These are phyloP conservation scores for Steatornis caripensis DNA, from an alignment of 2,113 vertebrate species.

Conservation along the genomic window DNA sequence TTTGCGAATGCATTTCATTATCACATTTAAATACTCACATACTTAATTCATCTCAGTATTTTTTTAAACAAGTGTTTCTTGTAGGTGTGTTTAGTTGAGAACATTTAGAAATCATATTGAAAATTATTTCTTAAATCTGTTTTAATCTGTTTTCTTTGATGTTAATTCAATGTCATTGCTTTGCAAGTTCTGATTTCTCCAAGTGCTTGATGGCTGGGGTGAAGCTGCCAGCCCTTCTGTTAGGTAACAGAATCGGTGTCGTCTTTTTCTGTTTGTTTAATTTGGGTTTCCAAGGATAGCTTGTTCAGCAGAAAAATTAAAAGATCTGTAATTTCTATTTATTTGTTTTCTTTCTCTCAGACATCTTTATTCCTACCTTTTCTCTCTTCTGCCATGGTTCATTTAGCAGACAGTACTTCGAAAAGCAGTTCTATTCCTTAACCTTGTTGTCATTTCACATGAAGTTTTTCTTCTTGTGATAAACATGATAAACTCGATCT, in stretches of 20 bases:
- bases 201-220: background rate
- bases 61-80: background rate
- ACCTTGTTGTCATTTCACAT: background rate
- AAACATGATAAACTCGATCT: rapidly evolving
- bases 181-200: background rate
- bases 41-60: background rate
- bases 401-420: background rate
- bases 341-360: background rate
- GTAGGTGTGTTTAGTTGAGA: background rate
- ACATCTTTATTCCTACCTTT: background rate
- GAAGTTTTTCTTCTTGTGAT: background rate
- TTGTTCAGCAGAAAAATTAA: background rate
- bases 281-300: background rate
- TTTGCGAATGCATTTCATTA: background rate
- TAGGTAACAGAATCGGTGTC: background rate
- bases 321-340: background rate
- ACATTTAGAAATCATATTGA: background rate
- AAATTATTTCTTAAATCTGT: background rate
- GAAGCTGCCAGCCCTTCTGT: background rate
- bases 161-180: background rate
- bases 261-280: rapidly evolving
- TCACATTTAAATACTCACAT: background rate
- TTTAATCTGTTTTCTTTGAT: background rate
- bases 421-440: background rate
- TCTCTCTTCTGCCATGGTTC: background rate